Evolutionary conservation across 2,888 invertebrate species (phyloP), one percentile per base, ranked within the genome.

Genomic region (Drosophila quinaria): DNA sequence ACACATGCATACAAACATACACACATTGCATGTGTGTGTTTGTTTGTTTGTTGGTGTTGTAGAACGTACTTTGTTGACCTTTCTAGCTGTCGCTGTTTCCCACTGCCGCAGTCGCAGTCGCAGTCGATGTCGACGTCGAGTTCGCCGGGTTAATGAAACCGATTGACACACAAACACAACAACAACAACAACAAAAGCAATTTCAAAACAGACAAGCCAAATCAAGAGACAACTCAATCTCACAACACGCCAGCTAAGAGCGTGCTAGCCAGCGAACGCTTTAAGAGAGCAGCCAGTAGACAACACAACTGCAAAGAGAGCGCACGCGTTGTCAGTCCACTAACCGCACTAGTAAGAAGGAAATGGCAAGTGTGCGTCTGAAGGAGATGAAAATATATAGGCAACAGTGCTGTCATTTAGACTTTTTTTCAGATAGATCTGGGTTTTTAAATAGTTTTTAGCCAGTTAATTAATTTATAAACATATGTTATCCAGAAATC

Each of bases 71-170:
- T 88, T 80, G 90, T 90, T 90, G 90, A 90, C 90, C 90, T 89
- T 90, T 90, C 74, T 60, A 17, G 51, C 67, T 63, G 68, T 51
- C 61, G 79, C 33, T 55, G 73, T 65, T 55, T 60, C 51, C 44
- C 44, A 31, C 39, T 33, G 67, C 42, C 29, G 47, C 51, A n/a
- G 52, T 35, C 52, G 46, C 39, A 29, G 67, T 39, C 29, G 47
- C 51, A n/a, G 52, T 35, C 52, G 46, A 46, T 51, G 64, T 51
- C 51, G n/a, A 8, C 44, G 55, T 35, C 39, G 17, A 17, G 67
- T 67, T 77, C 77, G 75, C 69, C 91, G 92, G 92, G 92, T 92
- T 92, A 92, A 92, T 91, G 92, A 91, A 92, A 91, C 91, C 88
- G 90, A 91, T 91, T 91, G 91, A 91, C 92, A 92, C 92, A 92